Base-by-base conservation (phyloP, 2,113 vertebrate genomes). In the Ptilonorhynchus violaceus region DNA sequence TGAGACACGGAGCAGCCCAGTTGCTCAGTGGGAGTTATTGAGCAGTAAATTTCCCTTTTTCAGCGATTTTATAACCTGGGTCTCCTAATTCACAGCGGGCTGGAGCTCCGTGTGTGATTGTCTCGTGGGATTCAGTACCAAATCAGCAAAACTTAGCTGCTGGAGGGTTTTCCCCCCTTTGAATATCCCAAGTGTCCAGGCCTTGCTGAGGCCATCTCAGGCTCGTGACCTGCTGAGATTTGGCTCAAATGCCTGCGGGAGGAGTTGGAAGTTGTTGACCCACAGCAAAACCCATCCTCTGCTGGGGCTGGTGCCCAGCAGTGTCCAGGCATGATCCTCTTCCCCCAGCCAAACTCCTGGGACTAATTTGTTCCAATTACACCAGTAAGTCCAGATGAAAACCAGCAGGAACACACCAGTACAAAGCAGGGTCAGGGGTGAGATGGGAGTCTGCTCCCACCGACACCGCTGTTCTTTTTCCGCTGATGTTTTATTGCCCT, bases 161-260 rank as follows among this genome's bases (percentile, higher is more conserved):
- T 92, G 37, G 13, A 49, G 42, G 31, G 5, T 2, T 44, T 33
- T 3, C 0, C 5, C 2, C 3, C 0, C 4, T 49, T 62, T 42
- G 15, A 30, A 62, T 22, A 12, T 6, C 25, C 27, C 31, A 3
- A 0, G 56, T 42, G 21, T 22, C 19, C 46, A 24, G 37, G 60
- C 50, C 31, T 22, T 62, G 10, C 47, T 76, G 24, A 76, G 62
- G 21, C 55, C 47, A 9, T n/a, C 24, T 18, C 22, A 21, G 18
- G 27, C 42, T 47, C 1, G 0, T 24, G 11, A 2, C 41, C 63
- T 62, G 42, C 37, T 83, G 62, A n/a, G 49, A 15, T 86, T 76
- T 46, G 78, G 14, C n/a, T 94, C 70, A 33, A 27, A 39, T 39
- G 24, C 42, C 52, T 37, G 20, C 33, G 66, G 22, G 60, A 88